A percentile compares a stretch with the other conserved stretches of the same genome.
phyloP scores from a whole-genome alignment of 2,888 invertebrate genomes.

The Hermaeophaga mercurialis region DNA sequence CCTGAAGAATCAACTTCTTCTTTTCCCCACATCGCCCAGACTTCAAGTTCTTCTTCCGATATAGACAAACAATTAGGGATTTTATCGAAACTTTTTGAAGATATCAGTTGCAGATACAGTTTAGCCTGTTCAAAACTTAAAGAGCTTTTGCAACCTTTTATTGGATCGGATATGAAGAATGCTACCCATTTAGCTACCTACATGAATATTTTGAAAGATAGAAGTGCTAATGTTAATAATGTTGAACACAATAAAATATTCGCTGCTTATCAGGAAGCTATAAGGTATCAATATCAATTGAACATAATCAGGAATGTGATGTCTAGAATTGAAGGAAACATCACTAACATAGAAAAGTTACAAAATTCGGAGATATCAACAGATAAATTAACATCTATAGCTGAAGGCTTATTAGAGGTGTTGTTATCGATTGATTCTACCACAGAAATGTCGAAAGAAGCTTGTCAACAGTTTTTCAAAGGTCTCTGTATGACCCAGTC shows the following conservation, averaged over 20 bases:
- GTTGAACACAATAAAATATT: slow-evolving; percentile 60
- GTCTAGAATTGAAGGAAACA: slow-evolving; percentile 68
- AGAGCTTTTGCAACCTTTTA: slow-evolving; percentile 75
- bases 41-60: slow-evolving; percentile 51
- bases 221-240: slow-evolving; percentile 46
- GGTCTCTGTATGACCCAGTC: slow-evolving; percentile 78
- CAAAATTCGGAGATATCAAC: slow-evolving; percentile 67
- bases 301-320: slow-evolving; percentile 82
- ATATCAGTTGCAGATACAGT: slow-evolving; percentile 80
- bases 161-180: slow-evolving; percentile 81
- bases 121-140: slow-evolving; percentile 84
- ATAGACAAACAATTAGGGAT: slow-evolving; percentile 67
- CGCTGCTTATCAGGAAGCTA: slow-evolving; percentile 72
- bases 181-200: slow-evolving; percentile 85
- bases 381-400: slow-evolving; percentile 82
- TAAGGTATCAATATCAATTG: slow-evolving; percentile 86
- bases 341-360: slow-evolving; percentile 22
- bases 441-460: slow-evolving; percentile 52
- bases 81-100: slow-evolving; percentile 74
- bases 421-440: slow-evolving; percentile 61
- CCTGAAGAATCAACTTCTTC: slow-evolving; percentile 58
- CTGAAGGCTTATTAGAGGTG: slow-evolving; percentile 82
- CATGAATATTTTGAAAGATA: slow-evolving; percentile 62
- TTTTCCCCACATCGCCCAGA: slow-evolving; percentile 54
- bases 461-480: slow-evolving; percentile 70